These are phyloP conservation scores for Terebella lapidaria DNA, from an alignment of 2,888 invertebrate genomes.

Conservation along the genomic window DNA sequence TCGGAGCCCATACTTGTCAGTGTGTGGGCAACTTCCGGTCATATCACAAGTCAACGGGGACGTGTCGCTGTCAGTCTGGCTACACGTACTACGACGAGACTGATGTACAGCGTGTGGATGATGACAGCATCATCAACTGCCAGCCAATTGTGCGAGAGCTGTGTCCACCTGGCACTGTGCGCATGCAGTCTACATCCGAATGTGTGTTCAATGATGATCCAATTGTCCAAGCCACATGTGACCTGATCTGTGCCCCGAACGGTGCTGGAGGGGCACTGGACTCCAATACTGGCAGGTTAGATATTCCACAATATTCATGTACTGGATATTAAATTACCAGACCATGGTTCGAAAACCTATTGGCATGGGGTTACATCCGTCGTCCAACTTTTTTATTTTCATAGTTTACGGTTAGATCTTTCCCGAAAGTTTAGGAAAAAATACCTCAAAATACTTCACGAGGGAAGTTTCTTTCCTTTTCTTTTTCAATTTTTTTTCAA, in stretches of 20 bases:
- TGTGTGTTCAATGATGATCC: conserved; percentile 23
- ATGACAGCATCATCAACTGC: conserved; percentile 31
- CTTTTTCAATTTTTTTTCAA: no score
- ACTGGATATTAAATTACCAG: no score
- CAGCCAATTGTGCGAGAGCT: conserved; percentile 36
- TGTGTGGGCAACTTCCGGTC: conserved; percentile 40
- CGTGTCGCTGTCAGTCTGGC: conserved; percentile 38
- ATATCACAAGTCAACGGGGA: conserved; percentile 38
- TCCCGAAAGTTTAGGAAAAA: no score
- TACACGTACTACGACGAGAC: conserved; percentile 43
- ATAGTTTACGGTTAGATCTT: no score
- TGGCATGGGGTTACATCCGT: no score
- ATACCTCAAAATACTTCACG: no score
- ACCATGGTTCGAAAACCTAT: no score
- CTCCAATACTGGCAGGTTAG: conserved; percentile 1
- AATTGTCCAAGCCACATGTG: conserved; percentile 24
- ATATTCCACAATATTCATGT: no score
- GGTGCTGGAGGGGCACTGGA: conserved; percentile 24
- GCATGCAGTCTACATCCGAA: conserved; percentile 26
- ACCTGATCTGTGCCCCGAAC: conserved; percentile 2
- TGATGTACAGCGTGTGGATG: conserved; percentile 19
- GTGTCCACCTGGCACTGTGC: conserved; percentile 31
- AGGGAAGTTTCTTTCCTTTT: no score
- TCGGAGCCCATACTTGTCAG: conserved; percentile 33
- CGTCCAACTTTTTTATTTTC: no score